These are phyloP conservation scores for Peromyscus attwateri DNA, from an alignment of 2,797 vertebrate genomes.

Conservation along the genomic window DNA sequence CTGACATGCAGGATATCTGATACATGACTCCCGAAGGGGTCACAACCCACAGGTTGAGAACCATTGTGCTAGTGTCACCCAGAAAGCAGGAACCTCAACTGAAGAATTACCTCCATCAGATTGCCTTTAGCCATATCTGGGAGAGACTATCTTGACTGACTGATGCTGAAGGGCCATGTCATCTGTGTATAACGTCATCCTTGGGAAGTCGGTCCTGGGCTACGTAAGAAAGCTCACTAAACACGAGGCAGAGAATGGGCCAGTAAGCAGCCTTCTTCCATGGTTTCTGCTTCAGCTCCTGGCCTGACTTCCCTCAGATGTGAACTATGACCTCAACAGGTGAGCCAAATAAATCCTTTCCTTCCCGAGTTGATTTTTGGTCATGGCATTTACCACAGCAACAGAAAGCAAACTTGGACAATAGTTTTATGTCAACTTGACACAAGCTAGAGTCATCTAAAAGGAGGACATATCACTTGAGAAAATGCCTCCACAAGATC, in stretches of 20 bases:
- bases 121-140: neutral
- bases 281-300: neutral
- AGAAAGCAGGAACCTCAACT: neutral
- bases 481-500: neutral
- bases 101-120: neutral
- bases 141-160: neutral
- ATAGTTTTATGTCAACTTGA: neutral
- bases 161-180: neutral
- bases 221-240: neutral
- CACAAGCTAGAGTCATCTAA: neutral
- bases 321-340: neutral
- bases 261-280: neutral
- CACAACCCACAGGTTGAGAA: neutral
- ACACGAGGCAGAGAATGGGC: neutral
- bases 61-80: neutral
- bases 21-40: neutral
- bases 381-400: neutral
- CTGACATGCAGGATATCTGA: neutral
- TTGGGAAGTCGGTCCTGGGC: neutral
- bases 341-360: neutral
- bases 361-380: neutral
- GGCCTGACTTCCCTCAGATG: neutral
- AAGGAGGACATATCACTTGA: neutral
- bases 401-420: neutral
- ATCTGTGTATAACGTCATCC: neutral